Base-by-base conservation (phyloP, 2,888 invertebrate species). In the Epirrhoe tristata region DNA sequence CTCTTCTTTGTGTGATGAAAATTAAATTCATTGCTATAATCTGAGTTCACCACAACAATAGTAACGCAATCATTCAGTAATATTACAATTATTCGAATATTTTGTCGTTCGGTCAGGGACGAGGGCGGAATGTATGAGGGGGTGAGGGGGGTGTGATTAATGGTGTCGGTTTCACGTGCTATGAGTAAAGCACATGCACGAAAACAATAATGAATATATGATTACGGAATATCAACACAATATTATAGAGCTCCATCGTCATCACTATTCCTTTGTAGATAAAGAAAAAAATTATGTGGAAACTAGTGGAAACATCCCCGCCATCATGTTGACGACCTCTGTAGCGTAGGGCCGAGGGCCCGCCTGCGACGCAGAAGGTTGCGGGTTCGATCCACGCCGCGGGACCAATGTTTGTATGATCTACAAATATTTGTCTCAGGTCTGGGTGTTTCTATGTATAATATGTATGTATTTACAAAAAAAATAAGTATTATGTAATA, bases 1-100 rank as follows among this genome's bases (percentile, higher is more conserved):
- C n/a, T n/a, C n/a, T n/a, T n/a, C n/a, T n/a, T 24, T 24, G 24
- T 24, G 24, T 24, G 24, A 24, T 24, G 24, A 24, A 24, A 24
- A 10, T 8, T 36, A 0, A 6, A 46, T 43, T 43, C 10, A 50
- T 50, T 31, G 43, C 31, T 59, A n/a, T 51, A 59, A 59, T 52
- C 39, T 24, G 51, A 36, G 24, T 46, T 65, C 48, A 58, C 56
- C 60, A 46, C 61, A 59, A 63, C 52, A 69, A 69, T 59, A 46
- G 50, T 51, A 58, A 53, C 39, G 69, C 62, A 66, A 69, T 69
- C 65, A 66, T 58, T 62, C 46, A 16, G 46, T 52, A 63, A 66
- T 61, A 68, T 69, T 52, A 62, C 55, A 62, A 69, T 69, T 59
- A 69, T 58, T 58, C 39, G 52, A 59, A 63, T 62, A 56, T 58